Percentiles rank a stretch among this genome's conserved stretches.
These are phyloP conservation scores for Drosophila chauvacae DNA, from an alignment of 1,140 invertebrate species.

Conservation along the genomic window DNA sequence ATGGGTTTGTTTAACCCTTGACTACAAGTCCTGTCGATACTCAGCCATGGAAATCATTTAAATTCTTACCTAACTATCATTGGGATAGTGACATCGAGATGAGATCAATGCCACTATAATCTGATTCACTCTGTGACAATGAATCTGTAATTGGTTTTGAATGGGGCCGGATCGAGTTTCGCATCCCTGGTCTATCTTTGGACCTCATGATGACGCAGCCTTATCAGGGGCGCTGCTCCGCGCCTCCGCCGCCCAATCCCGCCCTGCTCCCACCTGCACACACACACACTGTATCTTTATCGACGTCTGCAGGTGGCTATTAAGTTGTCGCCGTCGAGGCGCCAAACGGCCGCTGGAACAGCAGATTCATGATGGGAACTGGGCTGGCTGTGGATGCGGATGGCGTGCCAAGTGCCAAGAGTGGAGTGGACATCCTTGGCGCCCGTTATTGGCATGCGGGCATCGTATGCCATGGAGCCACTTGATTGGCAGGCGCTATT, in stretches of 20 bases:
- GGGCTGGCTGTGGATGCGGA: conserved; percentile 46
- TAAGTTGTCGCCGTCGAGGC: conserved; percentile 77
- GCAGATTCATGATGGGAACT: conserved; percentile 77
- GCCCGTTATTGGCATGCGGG: conserved; percentile 70
- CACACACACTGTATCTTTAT: conserved; percentile 43
- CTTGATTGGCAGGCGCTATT: conserved; percentile 72
- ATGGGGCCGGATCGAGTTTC: conserved; percentile 32
- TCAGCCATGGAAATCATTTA: not conserved
- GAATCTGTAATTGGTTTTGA: conserved; percentile 35
- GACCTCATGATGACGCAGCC: conserved; percentile 47
- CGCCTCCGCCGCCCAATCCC: conserved; percentile 7
- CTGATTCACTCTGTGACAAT: conserved; percentile 21
- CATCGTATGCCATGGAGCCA: no score
- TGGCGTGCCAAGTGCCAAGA: conserved; percentile 60
- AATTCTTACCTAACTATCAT: not conserved
- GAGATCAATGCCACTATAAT: conserved; percentile 11
- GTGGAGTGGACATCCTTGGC: conserved; percentile 70
- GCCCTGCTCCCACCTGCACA: conserved; percentile 20
- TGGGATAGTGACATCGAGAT: not conserved
- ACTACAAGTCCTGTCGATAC: not conserved
- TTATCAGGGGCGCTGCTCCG: conserved; percentile 33
- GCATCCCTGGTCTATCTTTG: conserved; percentile 42
- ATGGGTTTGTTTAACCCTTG: no score
- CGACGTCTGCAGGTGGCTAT: conserved; percentile 69
- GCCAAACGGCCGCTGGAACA: conserved; percentile 61